Base-by-base conservation (phyloP, 2,113 vertebrate genomes). In the Xiphorhynchus elegans region DNA sequence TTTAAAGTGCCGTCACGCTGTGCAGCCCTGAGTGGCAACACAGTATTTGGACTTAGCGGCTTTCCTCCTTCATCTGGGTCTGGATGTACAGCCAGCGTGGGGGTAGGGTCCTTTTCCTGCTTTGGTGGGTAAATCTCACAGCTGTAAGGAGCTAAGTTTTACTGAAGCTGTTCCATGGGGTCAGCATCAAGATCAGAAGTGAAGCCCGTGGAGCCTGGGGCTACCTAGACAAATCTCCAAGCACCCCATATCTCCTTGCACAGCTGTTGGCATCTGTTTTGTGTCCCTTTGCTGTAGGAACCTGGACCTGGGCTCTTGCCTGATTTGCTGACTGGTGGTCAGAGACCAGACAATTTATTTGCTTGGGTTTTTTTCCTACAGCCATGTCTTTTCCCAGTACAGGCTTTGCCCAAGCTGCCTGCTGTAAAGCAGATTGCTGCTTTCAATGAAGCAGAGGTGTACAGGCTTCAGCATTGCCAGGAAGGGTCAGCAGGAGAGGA, bases 111-210 rank as follows among this genome's bases (percentile, higher is more conserved):
- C 58, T 91, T 62, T 33, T 58, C 40, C 52, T 72, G n/a, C 53
- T 69, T 40, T 50, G 23, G 13, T 3, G 37, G 37, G 73, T 67
- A 29, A 70, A 74, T 81, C 47, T 70, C 77, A 39, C 55, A 55
- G 68, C 50, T 84, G 55, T 24, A 60, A 55, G 55, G 53, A 86
- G 84, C 42, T 60, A 10, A 12, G 23, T 42, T 58, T 46, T 46
- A 59, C 60, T 59, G 31, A 46, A 46, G 56, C 60, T 49, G 14
- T 7, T 7, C 58, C 28, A 8, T 0, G 0, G 52, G 25, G 6
- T 37, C 50, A 46, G 44, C 4, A 3, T 24, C 19, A 19, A 20
- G 46, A 62, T 11, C 25, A 12, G 55, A 77, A 56, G 17, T 4
- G 19, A 82, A 74, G 16, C 29, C 37, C 39, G 69, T 1, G 0